Evolutionary conservation across 1,140 invertebrate genomes (phyloP), one percentile per base, ranked within the genome.

Genomic region (Brachionus rotundiformis): DNA sequence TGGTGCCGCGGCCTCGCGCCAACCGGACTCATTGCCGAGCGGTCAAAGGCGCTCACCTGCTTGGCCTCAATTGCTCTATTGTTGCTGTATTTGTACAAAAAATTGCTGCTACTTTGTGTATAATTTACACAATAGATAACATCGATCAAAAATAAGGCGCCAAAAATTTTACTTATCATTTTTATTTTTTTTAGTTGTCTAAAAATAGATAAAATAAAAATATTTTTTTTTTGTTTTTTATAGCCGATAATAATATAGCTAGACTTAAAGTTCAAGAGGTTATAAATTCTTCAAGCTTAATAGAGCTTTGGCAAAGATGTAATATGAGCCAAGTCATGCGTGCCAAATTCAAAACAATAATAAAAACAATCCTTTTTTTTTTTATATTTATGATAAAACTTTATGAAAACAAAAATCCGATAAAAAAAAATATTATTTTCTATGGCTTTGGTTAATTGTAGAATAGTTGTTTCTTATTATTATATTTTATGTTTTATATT

Each of bases 311-410:
- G 29, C n/a, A 33, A 68, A 36, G 33, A 68, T 73, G 68, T 44
- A 73, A 73, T 73, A 25, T 73, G 68, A 73, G 36, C 39, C 36
- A 44, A 73, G 39, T 73, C 68, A 73, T 73, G 68, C 68, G 68
- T 73, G 39, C 36, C 33, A 44, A 73, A 73, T 73, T 25, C 16
- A 71, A 71, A 71, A 71, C 25, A 63, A 68, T 73, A 31, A 73
- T 73, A 73, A 73, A 73, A 44, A 73, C 39, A 44, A n/a, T n/a
- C n/a, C n/a, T n/a, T n/a, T n/a, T n/a, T n/a, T n/a, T 73, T 44
- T 44, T 25, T 36, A 25, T 44, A 41, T 41, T 44, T 73, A 25
- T 44, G 25, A 44, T 73, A 73, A 73, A 44, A 73, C 68, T 44
- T 44, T 44, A 73, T 44, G 25, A 44, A 73, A 73, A 73, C 68